phyloP scores from a whole-genome alignment of 2,888 invertebrate species.

The Hydropsyche betteni region DNA sequence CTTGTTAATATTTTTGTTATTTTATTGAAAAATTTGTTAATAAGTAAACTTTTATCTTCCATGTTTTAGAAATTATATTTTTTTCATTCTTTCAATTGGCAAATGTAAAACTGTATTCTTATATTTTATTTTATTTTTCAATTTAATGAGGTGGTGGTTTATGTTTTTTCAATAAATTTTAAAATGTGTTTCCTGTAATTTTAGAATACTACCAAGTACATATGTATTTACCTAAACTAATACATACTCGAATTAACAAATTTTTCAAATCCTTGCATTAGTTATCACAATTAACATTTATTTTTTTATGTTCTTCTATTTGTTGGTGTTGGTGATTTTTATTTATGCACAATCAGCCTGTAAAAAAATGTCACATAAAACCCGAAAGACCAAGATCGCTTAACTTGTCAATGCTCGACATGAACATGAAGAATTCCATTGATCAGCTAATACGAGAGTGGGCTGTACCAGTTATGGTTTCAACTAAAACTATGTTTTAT shows the following conservation, averaged over 20 bases:
- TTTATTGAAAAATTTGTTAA: no score
- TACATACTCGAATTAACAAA: no score
- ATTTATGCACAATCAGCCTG: conserved; percentile 12
- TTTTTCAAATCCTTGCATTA: no score
- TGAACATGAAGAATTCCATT: conserved; percentile 45
- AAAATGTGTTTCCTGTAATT: no score
- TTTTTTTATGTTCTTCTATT: conserved; percentile 34
- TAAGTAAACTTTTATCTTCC: no score
- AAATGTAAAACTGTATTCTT: no score
- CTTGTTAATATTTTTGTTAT: no score
- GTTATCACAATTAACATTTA: not conserved
- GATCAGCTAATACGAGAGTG: conserved; percentile 12
- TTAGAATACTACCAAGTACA: conserved; percentile 29
- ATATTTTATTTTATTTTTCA: no score
- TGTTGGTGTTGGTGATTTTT: conserved; percentile 42
- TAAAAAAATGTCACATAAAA: not conserved
- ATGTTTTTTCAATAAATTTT: no score
- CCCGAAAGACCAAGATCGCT: conserved; percentile 65
- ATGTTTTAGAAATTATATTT: no score
- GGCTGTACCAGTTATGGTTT: conserved; percentile 2
- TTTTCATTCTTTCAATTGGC: no score
- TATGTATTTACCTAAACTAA: conserved; percentile 46
- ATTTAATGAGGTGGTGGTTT: no score
- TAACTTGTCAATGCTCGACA: conserved; percentile 63
- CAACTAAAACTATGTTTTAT: conserved; percentile 22